phyloP scores from a whole-genome alignment of 2,797 vertebrate species.

The Euthynnus affinis region DNA sequence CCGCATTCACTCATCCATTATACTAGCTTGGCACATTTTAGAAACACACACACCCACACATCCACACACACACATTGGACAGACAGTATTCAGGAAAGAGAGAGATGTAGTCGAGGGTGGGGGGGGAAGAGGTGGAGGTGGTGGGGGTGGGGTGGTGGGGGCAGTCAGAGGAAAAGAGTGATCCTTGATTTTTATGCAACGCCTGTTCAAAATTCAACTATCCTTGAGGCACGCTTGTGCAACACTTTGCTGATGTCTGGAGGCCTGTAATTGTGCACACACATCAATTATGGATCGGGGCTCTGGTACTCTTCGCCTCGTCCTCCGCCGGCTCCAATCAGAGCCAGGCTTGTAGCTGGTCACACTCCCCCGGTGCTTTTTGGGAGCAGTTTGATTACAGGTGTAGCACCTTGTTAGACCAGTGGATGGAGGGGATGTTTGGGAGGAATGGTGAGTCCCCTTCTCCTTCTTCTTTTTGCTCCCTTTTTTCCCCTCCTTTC shows the following conservation, averaged over 20 bases:
- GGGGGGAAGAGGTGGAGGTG: not conserved
- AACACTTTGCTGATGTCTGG: conserved; percentile 91
- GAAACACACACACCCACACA: conserved; percentile 48
- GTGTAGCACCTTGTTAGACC: conserved; percentile 90
- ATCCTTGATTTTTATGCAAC: conserved; percentile 90
- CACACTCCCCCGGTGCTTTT: conserved; percentile 83
- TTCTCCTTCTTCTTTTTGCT: conserved; percentile 13
- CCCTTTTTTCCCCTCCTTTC: conserved; percentile 32
- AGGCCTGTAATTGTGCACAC: conserved; percentile 91
- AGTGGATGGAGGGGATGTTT: conserved; percentile 1
- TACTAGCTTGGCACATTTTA: conserved; percentile 67
- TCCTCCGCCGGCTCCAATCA: conserved; percentile 85
- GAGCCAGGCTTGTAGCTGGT: conserved; percentile 56
- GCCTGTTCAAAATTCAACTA: conserved; percentile 90
- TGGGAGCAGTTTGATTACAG: conserved; percentile 90
- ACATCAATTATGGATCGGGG: conserved; percentile 85
- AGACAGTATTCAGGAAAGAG: conserved; percentile 62
- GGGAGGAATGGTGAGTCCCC: conserved; percentile 19
- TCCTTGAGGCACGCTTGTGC: conserved; percentile 89
- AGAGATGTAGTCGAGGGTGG: conserved; percentile 30
- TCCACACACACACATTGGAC: conserved; percentile 36
- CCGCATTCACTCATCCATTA: conserved; percentile 70
- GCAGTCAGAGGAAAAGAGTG: conserved; percentile 48
- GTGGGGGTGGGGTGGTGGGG: not conserved
- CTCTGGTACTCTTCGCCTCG: conserved; percentile 81